phyloP scores from a whole-genome alignment of 2,113 vertebrate genomes.

The Acinonyx jubatus region DNA sequence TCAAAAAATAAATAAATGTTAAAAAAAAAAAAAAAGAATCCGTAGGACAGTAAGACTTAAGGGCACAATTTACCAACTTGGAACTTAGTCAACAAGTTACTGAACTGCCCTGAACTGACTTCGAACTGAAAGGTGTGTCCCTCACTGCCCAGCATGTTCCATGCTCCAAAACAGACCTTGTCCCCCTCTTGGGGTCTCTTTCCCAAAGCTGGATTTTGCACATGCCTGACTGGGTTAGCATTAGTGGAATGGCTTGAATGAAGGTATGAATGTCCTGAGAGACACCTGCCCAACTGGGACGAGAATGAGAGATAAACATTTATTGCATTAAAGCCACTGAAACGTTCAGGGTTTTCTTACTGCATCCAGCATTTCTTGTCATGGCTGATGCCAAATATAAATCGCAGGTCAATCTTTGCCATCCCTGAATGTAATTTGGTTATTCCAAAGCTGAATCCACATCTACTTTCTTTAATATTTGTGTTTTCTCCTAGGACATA shows the following conservation, averaged over 20 bases:
- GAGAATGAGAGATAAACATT: background rate
- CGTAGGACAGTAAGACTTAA: background rate
- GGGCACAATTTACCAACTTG: background rate
- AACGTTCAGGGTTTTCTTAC: background rate
- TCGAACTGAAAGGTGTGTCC: background rate
- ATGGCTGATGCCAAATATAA: background rate
- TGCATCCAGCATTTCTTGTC: background rate
- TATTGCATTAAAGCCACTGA: background rate
- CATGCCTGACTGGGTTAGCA: background rate
- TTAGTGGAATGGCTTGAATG: no score
- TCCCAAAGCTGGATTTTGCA: background rate
- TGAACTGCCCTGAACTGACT: background rate
- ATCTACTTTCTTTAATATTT: constrained; percentile 8
- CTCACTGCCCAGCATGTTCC: background rate
- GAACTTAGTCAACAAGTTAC: background rate
- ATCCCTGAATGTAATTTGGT: background rate
- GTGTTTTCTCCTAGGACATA: background rate
- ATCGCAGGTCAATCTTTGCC: background rate
- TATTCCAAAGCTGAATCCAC: background rate
- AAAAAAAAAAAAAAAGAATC: background rate
- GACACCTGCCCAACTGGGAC: accelerated
- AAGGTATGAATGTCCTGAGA: background rate
- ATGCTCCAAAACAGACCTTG: background rate
- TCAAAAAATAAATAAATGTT: no score
- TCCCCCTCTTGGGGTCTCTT: background rate